These are phyloP conservation scores for Leucoraja erinaceus DNA, from an alignment of 2,113 vertebrate species.

Conservation along the genomic window DNA sequence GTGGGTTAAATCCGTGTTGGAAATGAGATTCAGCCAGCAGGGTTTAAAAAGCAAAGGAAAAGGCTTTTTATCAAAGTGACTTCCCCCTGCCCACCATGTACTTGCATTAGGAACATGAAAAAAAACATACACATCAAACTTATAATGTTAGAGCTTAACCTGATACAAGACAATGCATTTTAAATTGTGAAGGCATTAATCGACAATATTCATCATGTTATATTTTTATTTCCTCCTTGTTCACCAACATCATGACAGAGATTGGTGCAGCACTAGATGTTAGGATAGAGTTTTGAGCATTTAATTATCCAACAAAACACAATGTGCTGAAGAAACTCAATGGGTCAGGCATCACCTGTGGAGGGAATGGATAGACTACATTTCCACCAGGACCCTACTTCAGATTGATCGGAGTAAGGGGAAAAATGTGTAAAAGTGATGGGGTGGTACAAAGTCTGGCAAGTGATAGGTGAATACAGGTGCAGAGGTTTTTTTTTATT, in stretches of 20 bases:
- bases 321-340: too few relatives aligned
- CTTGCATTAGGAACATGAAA: background rate
- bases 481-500: too few relatives aligned
- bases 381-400: too few relatives aligned
- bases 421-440: too few relatives aligned
- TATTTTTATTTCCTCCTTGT: background rate
- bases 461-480: too few relatives aligned
- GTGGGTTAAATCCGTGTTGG: background rate
- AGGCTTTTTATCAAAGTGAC: background rate
- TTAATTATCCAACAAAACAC: background rate
- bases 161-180: background rate
- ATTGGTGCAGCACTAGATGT: background rate
- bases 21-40: conserved; percentile 6
- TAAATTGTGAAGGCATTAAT: background rate
- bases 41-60: background rate
- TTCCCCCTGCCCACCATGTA: background rate
- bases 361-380: too few relatives aligned
- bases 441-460: too few relatives aligned
- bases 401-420: too few relatives aligned
- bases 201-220: background rate
- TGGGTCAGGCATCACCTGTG: too few relatives aligned
- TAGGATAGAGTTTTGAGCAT: background rate
- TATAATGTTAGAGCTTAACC: background rate
- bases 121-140: background rate
- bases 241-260: background rate